Conservation (phyloP, 2,888 invertebrate species). For the Plagodis dolabraria region DNA sequence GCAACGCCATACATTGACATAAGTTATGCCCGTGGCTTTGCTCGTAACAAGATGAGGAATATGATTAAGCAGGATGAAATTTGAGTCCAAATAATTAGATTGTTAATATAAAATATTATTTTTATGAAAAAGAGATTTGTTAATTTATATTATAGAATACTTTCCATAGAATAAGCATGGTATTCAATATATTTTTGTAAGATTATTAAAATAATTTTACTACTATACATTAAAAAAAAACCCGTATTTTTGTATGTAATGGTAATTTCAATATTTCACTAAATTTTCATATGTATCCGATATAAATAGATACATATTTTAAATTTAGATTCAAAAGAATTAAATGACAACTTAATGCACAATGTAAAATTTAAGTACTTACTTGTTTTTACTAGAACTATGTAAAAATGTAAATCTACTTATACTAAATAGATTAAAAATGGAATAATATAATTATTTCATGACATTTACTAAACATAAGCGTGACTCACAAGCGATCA, state of each 20-base stretch:
- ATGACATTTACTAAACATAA: conserved; percentile 17
- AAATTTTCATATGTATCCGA: conserved; percentile 62
- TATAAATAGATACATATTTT: conserved; percentile 55
- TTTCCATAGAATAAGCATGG: conserved; percentile 14
- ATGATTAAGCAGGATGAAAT: conserved; percentile 35
- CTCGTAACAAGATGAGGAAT: not conserved
- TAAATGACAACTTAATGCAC: conserved; percentile 17
- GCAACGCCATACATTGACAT: conserved; percentile 58
- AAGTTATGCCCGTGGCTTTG: conserved; percentile 43
- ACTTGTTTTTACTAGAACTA: conserved; percentile 57
- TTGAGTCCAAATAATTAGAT: conserved; percentile 38
- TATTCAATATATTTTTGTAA: conserved; percentile 9
- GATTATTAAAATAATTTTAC: conserved; percentile 22
- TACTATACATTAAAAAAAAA: conserved; percentile 15
- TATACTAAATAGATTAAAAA: conserved; percentile 36
- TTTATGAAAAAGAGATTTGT: conserved; percentile 32
- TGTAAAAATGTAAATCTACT: conserved; percentile 73
- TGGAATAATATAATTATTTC: conserved; percentile 17
- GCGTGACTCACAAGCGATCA: conserved; percentile 16
- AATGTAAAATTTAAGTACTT: conserved; percentile 47
- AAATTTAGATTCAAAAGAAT: conserved; percentile 51
- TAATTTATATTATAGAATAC: conserved; percentile 30
- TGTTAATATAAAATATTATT: conserved; percentile 35
- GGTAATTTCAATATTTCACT: conserved; percentile 41
- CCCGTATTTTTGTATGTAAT: not conserved